Conservation (phyloP, 1,140 invertebrate genomes). For the Tyrophagus putrescentiae region DNA sequence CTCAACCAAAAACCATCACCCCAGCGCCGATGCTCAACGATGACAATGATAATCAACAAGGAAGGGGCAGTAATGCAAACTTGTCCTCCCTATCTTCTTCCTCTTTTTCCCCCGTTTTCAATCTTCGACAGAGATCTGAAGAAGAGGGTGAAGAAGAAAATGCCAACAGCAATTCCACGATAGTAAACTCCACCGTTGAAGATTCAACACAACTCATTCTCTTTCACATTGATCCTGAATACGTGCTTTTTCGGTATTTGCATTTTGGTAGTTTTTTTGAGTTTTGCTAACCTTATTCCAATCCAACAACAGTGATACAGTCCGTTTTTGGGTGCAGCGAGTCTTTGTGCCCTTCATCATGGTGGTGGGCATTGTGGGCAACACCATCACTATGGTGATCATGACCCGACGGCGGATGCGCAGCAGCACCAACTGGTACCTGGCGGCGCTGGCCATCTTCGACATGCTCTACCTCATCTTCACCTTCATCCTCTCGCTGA, state of each 20-base stretch:
- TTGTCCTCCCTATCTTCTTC: too few relatives aligned
- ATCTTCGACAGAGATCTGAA: too few relatives aligned
- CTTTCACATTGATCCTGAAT: not conserved
- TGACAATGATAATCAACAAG: too few relatives aligned
- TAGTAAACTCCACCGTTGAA: too few relatives aligned
- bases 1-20: too few relatives aligned
- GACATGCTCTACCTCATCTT: slow-evolving; percentile 53
- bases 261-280: not conserved
- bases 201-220: too few relatives aligned
- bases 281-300: not conserved
- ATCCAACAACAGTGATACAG: not conserved
- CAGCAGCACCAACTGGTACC: slow-evolving; percentile 54
- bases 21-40: too few relatives aligned
- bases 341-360: slow-evolving; percentile 52
- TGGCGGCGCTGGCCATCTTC: slow-evolving; percentile 53
- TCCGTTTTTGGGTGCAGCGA: slow-evolving; percentile 47
- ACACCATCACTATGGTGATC: slow-evolving; percentile 53
- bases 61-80: too few relatives aligned
- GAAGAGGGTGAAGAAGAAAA: too few relatives aligned
- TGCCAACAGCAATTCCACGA: too few relatives aligned
- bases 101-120: too few relatives aligned
- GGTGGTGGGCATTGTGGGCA: slow-evolving; percentile 51
- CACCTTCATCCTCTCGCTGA: slow-evolving; percentile 47
- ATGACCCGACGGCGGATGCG: slow-evolving; percentile 55
- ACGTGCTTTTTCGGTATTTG: not conserved